Evolutionary conservation across 2,797 vertebrate species (phyloP), one percentile per base, ranked within the genome.

Genomic region (Aldrovandia affinis): DNA sequence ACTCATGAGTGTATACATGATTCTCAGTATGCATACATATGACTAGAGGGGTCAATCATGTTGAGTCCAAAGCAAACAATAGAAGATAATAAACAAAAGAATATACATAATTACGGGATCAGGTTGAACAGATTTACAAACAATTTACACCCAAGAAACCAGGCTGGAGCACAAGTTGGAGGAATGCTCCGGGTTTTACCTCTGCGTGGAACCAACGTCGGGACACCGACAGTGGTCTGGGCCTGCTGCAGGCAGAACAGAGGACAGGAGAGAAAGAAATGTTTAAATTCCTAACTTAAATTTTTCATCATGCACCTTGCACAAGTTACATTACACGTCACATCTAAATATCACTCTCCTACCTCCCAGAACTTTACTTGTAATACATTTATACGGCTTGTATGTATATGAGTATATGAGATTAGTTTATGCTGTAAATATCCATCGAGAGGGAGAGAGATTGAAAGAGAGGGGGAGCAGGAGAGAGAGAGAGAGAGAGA

Each of bases 201-300:
- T 85, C 0, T 88, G 89, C 39, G 88, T 36, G 86, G 88, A 86
- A 82, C 78, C 85, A 0, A 73, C 84, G 86, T 80, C 88, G 22
- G 88, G 91, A 44, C 52, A 80, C 80, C 90, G 86, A 83, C 83
- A 89, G 30, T 90, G 87, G 59, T 82, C 91, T 50, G 89, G 84
- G 88, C 90, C 81, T 87, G 47, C 61, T 22, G 73, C 28, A 65
- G 20, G 36, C 3, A 80, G 54, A 54, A 83, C 28, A 57, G n/a
- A n/a, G n/a, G 52, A 79, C 36, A 39, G n/a, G 25, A 82, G 61
- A 30, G 61, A 70, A 28, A 54, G 47, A 54, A 36, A 73, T 52
- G n/a, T 28, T 79, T 0, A 68, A 61, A 57, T 2, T 44, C 5
- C 42, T 1, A 36, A 57, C 25, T 10, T 54, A 6, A 55, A n/a